A percentile compares a stretch with the other conserved stretches of the same genome.
Conservation (phyloP, 2,888 invertebrate genomes). For the Deilephila porcellus region DNA sequence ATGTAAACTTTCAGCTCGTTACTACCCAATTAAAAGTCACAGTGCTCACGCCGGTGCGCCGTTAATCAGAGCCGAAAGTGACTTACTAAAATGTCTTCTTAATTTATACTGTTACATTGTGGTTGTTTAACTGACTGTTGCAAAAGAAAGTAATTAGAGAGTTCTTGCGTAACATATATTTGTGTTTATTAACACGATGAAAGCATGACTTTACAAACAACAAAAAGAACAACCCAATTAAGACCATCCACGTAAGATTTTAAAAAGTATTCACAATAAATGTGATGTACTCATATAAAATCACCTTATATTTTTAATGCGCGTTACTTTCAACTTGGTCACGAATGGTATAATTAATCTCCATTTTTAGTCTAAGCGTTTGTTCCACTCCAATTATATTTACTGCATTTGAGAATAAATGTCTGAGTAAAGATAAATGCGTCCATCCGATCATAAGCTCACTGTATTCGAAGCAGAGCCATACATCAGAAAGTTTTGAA, state of each 20-base stretch:
- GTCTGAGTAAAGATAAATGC: neutral
- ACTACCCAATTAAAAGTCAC: constrained; percentile 73
- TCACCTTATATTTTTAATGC: constrained; percentile 5
- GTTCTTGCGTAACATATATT: constrained; percentile 21
- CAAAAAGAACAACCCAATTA: constrained; percentile 8
- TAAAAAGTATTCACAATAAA: neutral
- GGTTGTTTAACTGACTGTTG: constrained; percentile 13
- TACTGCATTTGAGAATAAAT: constrained; percentile 7
- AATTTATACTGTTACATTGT: constrained; percentile 25
- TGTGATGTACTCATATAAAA: constrained; percentile 1
- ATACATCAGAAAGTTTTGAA: neutral
- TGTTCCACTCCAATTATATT: constrained; percentile 45
- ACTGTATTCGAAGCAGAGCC: neutral
- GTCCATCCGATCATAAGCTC: neutral
- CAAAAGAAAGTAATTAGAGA: constrained; percentile 27
- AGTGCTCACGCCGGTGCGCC: constrained; percentile 49
- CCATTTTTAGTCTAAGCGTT: constrained; percentile 41
- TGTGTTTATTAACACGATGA: constrained; percentile 5
- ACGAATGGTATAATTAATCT: constrained; percentile 38
- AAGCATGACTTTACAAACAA: constrained; percentile 5
- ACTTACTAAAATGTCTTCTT: constrained; percentile 34
- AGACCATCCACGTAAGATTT: neutral
- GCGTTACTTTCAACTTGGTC: constrained; percentile 23
- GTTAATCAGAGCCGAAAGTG: constrained; percentile 73
- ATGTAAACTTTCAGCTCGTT: constrained; percentile 74